These are phyloP conservation scores for Tolypeutes matacus DNA, from an alignment of 2,797 vertebrate genomes.

Conservation along the genomic window DNA sequence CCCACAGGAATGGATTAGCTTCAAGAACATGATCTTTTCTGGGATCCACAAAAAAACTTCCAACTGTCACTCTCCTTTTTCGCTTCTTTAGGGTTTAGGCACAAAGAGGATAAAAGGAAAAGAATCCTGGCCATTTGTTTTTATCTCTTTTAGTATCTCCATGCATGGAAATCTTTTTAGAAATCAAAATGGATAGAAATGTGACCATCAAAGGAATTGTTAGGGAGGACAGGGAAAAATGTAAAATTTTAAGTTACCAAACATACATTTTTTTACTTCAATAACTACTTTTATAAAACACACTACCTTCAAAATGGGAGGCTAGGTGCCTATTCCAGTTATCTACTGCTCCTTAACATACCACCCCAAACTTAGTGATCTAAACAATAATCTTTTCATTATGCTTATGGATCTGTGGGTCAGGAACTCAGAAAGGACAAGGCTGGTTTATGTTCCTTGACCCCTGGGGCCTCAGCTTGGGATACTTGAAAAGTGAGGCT, in stretches of 20 bases:
- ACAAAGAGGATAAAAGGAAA: background rate
- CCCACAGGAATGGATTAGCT: too few species aligned
- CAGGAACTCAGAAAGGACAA: background rate
- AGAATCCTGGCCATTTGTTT: background rate
- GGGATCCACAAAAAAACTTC: too few species aligned
- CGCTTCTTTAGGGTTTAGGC: background rate
- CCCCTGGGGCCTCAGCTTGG: background rate
- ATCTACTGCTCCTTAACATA: slow-evolving; percentile 15
- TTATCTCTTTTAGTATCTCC: slow-evolving; percentile 18
- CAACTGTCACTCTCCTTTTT: background rate
- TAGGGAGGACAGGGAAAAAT: background rate
- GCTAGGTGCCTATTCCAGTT: background rate
- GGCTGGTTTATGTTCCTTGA: background rate
- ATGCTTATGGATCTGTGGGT: background rate
- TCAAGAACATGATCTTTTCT: too few species aligned
- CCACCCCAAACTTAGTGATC: background rate
- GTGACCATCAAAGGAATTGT: background rate
- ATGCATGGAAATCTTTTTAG: slow-evolving; percentile 37
- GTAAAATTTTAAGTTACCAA: slow-evolving; percentile 23
- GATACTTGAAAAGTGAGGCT: background rate
- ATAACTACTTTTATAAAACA: slow-evolving; percentile 19
- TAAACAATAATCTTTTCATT: background rate
- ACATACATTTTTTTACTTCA: background rate
- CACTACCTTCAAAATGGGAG: slow-evolving; percentile 3
- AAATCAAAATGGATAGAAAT: slow-evolving; percentile 57